Percentiles rank a stretch among this genome's conserved stretches.
These are phyloP conservation scores for Conopomorpha cramerella DNA, from an alignment of 1,140 invertebrate species.

Conservation along the genomic window DNA sequence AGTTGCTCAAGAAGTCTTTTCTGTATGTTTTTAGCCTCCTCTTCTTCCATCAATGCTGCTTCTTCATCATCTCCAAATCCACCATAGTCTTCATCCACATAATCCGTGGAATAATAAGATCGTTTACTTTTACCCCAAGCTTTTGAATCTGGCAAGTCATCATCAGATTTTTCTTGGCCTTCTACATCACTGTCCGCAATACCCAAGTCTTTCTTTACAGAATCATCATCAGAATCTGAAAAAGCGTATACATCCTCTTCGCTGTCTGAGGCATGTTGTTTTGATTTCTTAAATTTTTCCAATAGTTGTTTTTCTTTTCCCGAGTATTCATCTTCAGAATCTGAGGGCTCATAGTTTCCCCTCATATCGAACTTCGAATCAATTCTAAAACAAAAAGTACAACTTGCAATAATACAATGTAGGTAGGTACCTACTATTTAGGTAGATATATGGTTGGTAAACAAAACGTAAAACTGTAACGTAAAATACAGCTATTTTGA, in stretches of 20 bases:
- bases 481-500: no score
- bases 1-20: conserved; percentile 76
- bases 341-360: conserved; percentile 65
- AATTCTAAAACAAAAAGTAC: conserved; percentile 37
- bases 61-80: conserved; percentile 73
- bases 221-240: conserved; percentile 62
- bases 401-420: no score
- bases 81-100: conserved; percentile 84
- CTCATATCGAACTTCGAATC: conserved; percentile 42
- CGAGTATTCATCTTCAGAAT: conserved; percentile 74
- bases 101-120: conserved; percentile 84
- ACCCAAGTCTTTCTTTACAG: conserved; percentile 41
- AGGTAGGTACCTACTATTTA: no score
- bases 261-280: conserved; percentile 60
- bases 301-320: conserved; percentile 67
- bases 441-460: no score
- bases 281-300: conserved; percentile 63
- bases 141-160: conserved; percentile 74
- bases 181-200: conserved; percentile 74
- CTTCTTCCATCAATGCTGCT: conserved; percentile 79
- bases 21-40: conserved; percentile 83
- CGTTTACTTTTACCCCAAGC: conserved; percentile 85
- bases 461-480: no score
- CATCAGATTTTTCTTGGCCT: conserved; percentile 67
- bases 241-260: conserved; percentile 71